Percentiles rank a stretch among this genome's conserved stretches.
Evolutionary conservation across 2,797 vertebrate species (phyloP).

Genomic region (Poecile montanus): DNA sequence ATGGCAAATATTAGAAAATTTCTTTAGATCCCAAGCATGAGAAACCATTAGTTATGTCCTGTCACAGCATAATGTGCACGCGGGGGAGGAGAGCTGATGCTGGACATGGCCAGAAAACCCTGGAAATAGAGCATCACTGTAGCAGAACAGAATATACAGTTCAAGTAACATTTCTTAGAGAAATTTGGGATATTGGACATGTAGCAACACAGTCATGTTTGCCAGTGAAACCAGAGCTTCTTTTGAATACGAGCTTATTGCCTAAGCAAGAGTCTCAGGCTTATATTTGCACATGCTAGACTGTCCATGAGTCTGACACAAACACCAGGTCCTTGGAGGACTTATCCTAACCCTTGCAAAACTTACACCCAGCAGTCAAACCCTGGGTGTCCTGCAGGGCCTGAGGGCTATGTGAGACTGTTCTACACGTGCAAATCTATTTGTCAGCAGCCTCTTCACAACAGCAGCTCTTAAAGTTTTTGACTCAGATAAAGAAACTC

Average conservation of each 20-base stretch:
- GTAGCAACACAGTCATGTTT: background rate
- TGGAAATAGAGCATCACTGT: background rate
- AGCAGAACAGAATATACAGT: background rate
- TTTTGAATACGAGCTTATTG: background rate
- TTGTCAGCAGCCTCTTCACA: background rate
- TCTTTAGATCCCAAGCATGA: background rate
- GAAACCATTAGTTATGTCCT: background rate
- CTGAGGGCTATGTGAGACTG: background rate
- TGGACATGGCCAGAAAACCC: fast-evolving
- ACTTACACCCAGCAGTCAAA: background rate
- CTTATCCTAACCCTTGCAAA: background rate
- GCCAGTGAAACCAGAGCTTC: background rate
- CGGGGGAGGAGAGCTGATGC: background rate
- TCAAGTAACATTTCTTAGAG: background rate
- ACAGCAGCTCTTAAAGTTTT: slow-evolving; percentile 24
- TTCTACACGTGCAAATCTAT: background rate
- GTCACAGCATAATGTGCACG: fast-evolving
- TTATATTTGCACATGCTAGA: background rate
- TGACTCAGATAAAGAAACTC: slow-evolving; percentile 14
- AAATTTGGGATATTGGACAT: background rate
- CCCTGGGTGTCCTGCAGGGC: background rate
- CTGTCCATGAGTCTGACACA: background rate
- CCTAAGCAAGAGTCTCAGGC: background rate
- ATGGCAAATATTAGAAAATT: slow-evolving; percentile 25
- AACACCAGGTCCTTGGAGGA: background rate